Evolutionary conservation across 1,140 invertebrate genomes (phyloP).

Genomic region (Planococcus citri): DNA sequence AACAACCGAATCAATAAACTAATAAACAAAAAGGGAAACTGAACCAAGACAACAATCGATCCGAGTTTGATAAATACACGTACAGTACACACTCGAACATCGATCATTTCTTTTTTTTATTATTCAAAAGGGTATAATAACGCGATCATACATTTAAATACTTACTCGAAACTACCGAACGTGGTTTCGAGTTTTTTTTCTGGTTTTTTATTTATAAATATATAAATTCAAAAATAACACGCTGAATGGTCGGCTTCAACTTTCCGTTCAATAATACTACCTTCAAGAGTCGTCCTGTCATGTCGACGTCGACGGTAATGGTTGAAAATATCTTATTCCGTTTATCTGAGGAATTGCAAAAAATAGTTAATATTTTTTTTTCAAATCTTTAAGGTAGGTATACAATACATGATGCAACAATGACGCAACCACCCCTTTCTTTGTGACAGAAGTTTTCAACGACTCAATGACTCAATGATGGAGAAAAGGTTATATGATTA

Average conservation of each 20-base stretch:
- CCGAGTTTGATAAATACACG: not conserved
- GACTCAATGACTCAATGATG: too few species aligned
- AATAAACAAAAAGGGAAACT: conserved; percentile 20
- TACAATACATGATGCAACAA: too few species aligned
- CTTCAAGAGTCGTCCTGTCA: not conserved
- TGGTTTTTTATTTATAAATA: not conserved
- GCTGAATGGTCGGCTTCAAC: not conserved
- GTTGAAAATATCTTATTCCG: conserved; percentile 9
- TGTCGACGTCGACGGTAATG: conserved; percentile 5
- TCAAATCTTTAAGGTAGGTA: too few species aligned
- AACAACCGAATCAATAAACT: not conserved
- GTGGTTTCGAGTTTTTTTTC: not conserved
- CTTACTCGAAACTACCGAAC: too few species aligned
- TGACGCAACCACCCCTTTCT: too few species aligned
- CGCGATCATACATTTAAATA: too few species aligned
- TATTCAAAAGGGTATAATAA: too few species aligned
- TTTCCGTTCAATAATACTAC: not conserved
- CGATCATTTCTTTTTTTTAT: not conserved
- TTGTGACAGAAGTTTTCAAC: too few species aligned
- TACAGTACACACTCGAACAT: not conserved
- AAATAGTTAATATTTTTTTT: not conserved
- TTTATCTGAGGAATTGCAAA: not conserved
- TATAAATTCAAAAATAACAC: not conserved
- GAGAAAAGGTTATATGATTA: too few species aligned
- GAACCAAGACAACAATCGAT: not conserved